Evolutionary conservation across 2,888 invertebrate genomes (phyloP), one percentile per base, ranked within the genome.

Genomic region (Glomeris marginata): DNA sequence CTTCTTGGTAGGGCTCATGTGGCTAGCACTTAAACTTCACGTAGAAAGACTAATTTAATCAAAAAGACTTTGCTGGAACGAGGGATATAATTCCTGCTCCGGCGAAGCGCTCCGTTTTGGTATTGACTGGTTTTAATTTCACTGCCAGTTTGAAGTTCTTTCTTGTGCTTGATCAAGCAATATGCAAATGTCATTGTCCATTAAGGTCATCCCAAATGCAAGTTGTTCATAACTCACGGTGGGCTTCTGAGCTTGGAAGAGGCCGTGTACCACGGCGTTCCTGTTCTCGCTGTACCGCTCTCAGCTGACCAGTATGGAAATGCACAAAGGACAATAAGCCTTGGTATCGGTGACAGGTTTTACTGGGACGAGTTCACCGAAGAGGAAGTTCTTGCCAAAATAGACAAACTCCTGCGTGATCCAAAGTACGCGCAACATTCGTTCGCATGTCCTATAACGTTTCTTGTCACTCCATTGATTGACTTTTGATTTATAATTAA

Each of bases 141-240:
- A n/a, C n/a, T n/a, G n/a, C n/a, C n/a, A n/a, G n/a, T n/a, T n/a
- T n/a, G n/a, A n/a, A n/a, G n/a, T n/a, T n/a, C n/a, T n/a, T n/a
- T n/a, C n/a, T n/a, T n/a, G n/a, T n/a, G n/a, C n/a, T n/a, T n/a
- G n/a, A n/a, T n/a, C n/a, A n/a, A n/a, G n/a, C n/a, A n/a, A 45
- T 41, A n/a, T n/a, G n/a, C n/a, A n/a, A 8, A 28, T 28, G 8
- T 28, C 3, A 28, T 28, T 28, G 8, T 28, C 8, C 28, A 28
- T 28, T 28, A 5, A 38, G 44, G 22, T 13, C 33, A 44, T 44
- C 44, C 44, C 1, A 44, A 44, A n/a, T 10, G 18, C 22, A 15
- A 20, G 8, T 15, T 28, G 33, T 44, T 44, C 44, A 44, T 44
- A 28, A 44, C 44, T n/a, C 44, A 44, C 10, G 44, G n/a, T 4